Conservation (phyloP, 2,797 vertebrate species). For the Paguma larvata region DNA sequence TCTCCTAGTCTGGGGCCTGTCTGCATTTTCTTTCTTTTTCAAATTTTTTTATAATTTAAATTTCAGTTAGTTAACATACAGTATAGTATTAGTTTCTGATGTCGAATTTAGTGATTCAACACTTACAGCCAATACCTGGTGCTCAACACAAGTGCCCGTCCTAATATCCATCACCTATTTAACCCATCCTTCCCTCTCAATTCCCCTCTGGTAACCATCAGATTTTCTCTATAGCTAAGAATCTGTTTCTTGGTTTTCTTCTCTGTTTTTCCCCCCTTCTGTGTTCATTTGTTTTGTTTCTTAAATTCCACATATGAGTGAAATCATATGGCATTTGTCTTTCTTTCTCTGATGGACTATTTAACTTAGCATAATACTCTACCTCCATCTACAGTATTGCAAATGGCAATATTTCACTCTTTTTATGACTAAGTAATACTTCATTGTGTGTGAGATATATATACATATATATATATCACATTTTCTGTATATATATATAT, state of each 20-base stretch:
- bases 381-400: not conserved
- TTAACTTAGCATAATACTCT: not conserved
- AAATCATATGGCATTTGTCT: not conserved
- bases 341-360: not conserved
- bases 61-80: not conserved
- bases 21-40: not conserved
- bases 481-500: not conserved
- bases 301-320: not conserved
- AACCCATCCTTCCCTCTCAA: not conserved
- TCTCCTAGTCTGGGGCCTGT: not conserved
- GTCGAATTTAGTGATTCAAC: not conserved
- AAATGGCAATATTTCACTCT: not conserved
- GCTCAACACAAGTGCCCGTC: not conserved
- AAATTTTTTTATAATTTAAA: not conserved
- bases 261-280: not conserved
- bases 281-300: not conserved
- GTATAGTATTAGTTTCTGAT: not conserved
- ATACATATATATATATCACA: no score
- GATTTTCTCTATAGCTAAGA: not conserved
- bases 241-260: not conserved
- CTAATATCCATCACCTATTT: not conserved
- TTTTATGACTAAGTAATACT: not conserved
- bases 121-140: not conserved
- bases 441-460: not conserved
- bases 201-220: not conserved